phyloP scores from a whole-genome alignment of 2,888 invertebrate species.

The Oscheius sp. region DNA sequence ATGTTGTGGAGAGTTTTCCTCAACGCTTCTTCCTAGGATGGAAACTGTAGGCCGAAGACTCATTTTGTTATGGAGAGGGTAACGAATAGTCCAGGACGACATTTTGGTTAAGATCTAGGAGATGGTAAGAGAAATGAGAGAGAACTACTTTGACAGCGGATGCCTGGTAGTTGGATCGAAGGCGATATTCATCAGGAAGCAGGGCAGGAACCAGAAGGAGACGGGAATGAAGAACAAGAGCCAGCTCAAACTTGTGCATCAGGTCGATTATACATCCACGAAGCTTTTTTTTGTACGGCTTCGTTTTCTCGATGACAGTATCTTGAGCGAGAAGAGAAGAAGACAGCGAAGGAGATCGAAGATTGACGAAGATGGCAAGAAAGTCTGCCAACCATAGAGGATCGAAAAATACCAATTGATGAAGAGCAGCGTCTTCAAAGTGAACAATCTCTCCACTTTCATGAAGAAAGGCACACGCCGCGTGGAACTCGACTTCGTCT shows the following conservation, averaged over 20 bases:
- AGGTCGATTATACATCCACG: constrained; percentile 38
- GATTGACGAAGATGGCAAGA: constrained; percentile 87
- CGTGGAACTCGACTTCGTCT: constrained; percentile 84
- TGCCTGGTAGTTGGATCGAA: constrained; percentile 71
- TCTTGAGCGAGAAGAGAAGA: constrained; percentile 43
- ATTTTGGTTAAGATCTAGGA: constrained; percentile 16
- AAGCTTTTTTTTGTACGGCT: constrained; percentile 32
- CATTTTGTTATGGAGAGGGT: background rate
- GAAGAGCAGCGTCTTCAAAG: constrained; percentile 82
- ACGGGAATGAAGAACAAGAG: constrained; percentile 91
- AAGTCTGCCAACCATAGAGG: constrained; percentile 99
- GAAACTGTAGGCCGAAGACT: constrained; percentile 6
- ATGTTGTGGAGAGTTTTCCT: constrained; percentile 8
- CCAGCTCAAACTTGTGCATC: constrained; percentile 76
- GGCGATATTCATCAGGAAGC: constrained; percentile 83
- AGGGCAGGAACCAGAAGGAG: constrained; percentile 90
- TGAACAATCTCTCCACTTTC: constrained; percentile 75
- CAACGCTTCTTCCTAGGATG: constrained; percentile 11
- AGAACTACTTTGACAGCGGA: constrained; percentile 70
- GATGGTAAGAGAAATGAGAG: background rate
- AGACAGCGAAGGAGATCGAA: constrained; percentile 36
- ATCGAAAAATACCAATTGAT: constrained; percentile 93
- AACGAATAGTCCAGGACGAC: constrained; percentile 22
- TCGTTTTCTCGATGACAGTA: constrained; percentile 37
- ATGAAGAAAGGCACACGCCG: constrained; percentile 94